Base-by-base conservation (phyloP, 1,140 invertebrate species). In the Geopemphigus sp. region DNA sequence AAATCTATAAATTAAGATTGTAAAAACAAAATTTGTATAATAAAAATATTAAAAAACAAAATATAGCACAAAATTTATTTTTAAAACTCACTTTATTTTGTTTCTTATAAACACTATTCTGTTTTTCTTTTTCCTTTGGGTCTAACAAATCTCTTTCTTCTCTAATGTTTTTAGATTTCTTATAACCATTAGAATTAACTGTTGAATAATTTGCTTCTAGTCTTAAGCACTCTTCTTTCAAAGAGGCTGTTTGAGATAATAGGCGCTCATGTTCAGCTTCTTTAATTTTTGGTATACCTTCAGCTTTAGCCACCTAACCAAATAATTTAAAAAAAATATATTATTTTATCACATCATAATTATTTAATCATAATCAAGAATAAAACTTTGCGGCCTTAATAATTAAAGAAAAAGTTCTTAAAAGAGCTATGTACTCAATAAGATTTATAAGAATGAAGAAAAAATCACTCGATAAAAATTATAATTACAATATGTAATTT, bases 121-220 rank as follows among this genome's bases (percentile, higher is more conserved):
- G 74, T 12, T 63, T 17, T 50, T 78, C 61, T 50, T 50, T 63
- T 26, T 78, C 74, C 11, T 78, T 57, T 5, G 74, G 74, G 12
- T 57, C 74, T 10, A 78, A 78, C 12, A n/a, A 0, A 17, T 78
- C 74, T 61, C 61, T 78, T 61, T 78, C 74, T 50, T 78, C 74
- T 10, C 74, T 78, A 19, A 63, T 63, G 45, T 78, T 63, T 63
- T 78, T 78, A 17, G 74, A 78, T 78, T 78, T 78, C 61, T 78
- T 57, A 63, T 63, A 78, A 6, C 74, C 74, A 61, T n/a, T 78
- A n/a, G 74, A 78, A 78, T 78, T 78, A 26, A 78, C 17, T 78
- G 50, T 78, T 26, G 74, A 26, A 78, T 78, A 63, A 78, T 78
- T 78, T n/a, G 39, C 39, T 61, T 78, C 74, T 3, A 78, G 8